phyloP scores from a whole-genome alignment of 2,888 invertebrate genomes.

The Corbicula japonica region DNA sequence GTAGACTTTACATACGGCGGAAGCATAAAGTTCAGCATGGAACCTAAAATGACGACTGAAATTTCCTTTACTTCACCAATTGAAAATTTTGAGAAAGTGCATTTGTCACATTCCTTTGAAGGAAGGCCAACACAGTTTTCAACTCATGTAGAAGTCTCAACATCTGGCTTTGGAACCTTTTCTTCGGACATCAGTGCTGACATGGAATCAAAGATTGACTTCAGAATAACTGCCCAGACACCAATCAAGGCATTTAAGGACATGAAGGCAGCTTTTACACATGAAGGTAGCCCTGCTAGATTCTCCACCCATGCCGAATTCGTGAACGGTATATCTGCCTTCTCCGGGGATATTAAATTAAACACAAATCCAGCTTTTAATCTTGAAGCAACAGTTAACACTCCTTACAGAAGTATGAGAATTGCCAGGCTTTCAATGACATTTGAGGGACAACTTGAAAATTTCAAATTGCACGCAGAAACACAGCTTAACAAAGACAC shows the following conservation, averaged over 20 bases:
- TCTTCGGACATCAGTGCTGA: conserved; percentile 19
- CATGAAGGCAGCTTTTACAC: conserved; percentile 40
- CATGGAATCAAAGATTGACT: not conserved
- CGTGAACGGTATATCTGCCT: conserved; percentile 8
- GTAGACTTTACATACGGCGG: conserved; percentile 17
- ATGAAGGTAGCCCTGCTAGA: conserved; percentile 28
- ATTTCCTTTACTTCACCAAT: conserved; percentile 36
- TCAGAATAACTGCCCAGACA: conserved; percentile 18
- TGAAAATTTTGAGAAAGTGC: too few relatives aligned
- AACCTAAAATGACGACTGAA: conserved; percentile 14
- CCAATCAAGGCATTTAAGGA: conserved; percentile 44
- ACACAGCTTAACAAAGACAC: conserved; percentile 45
- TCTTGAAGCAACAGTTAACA: conserved; percentile 38
- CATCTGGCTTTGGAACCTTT: conserved; percentile 21
- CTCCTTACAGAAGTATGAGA: conserved; percentile 27
- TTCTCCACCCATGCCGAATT: conserved; percentile 41
- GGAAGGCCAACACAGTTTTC: conserved; percentile 26
- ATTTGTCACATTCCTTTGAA: conserved; percentile 30
- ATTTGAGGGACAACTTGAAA: conserved; percentile 28
- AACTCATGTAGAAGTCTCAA: conserved; percentile 35
- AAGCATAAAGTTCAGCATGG: conserved; percentile 12
- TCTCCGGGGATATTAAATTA: conserved; percentile 30
- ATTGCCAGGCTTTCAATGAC: conserved; percentile 12
- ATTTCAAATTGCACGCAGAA: conserved; percentile 47
- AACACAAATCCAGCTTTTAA: conserved; percentile 26